Base-by-base conservation (phyloP, 2,797 vertebrate species). In the Microctenopoma stevenorrisi region DNA sequence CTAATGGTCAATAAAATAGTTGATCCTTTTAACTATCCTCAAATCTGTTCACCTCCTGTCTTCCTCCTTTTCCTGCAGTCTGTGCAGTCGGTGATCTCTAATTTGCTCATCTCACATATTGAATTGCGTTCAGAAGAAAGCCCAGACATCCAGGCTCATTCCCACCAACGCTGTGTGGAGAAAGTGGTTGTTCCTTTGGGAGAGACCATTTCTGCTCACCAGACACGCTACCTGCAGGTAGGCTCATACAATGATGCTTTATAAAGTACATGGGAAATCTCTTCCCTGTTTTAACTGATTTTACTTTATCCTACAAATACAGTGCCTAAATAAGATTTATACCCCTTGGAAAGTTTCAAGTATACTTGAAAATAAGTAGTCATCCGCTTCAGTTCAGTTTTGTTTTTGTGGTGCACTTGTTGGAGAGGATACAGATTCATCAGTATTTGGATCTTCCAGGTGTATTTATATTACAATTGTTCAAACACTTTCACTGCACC, bases 51-150 rank as follows among this genome's bases (percentile, higher is more conserved):
- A 16, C 7, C 15, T 40, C 25, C 13, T 22, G 5, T 51, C 15
- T 61, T 6, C 0, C 48, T 14, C 42, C 26, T 18, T 7, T 53
- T 25, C 8, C 71, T 72, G 8, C 77, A 99, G 98, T 93, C 98
- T 0, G 96, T 99, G 64, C 98, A 99, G 87, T 95, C 97, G 18
- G 96, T 99, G 8, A 94, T 99, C 82, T 95, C 95, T 64, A 99
- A 98, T 82, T 76, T 99, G 42, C 93, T 97, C 65, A 96, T 99
- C 69, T 95, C 96, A n/a, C 96, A 95, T 76, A 95, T 99, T 42
- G 97, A 99, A 77, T 88, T 97, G 15, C 96, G 96, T 25, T 94
- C 95, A n/a, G 98, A 99, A 13, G 97, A 98, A 62, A 98, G 97
- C 42, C 94, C 94, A 0, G 98, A 99, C 67, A 95, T 99, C 72